Percentiles rank a stretch among this genome's conserved stretches.
These are phyloP conservation scores for Amphiprion percula DNA, from an alignment of 2,113 vertebrate species.

Conservation along the genomic window DNA sequence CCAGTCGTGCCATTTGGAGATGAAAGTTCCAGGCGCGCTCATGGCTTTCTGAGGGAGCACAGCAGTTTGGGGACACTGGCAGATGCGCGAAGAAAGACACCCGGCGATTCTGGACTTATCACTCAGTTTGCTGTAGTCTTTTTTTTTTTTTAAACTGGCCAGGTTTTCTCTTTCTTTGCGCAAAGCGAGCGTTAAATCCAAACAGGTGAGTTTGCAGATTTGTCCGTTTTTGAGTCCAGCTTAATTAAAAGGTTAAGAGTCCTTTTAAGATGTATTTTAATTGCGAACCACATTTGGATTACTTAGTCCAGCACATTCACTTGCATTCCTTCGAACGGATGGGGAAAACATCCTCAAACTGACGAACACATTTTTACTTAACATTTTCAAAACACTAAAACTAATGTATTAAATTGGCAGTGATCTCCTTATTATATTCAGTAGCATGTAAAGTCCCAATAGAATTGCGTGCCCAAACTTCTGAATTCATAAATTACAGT, in stretches of 20 bases:
- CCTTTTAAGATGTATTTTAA: not conserved
- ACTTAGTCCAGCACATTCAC: not conserved
- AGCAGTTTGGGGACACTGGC: conserved; percentile 39
- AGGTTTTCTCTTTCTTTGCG: not conserved
- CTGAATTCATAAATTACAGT: conserved; percentile 25
- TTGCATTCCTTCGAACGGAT: not conserved
- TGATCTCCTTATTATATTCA: not conserved
- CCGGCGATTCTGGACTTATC: conserved; percentile 35
- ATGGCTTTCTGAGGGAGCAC: conserved; percentile 70
- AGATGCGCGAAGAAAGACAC: conserved; percentile 44
- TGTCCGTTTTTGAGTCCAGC: not conserved
- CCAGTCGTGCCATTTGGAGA: conserved; percentile 67
- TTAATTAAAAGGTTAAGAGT: not conserved
- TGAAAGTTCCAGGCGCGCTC: conserved; percentile 65
- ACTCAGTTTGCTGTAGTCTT: conserved; percentile 13
- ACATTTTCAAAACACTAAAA: not conserved
- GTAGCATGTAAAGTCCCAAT: not conserved
- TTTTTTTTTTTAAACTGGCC: conserved; percentile 18
- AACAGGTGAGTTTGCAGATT: conserved; percentile 67
- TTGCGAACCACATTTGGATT: not conserved
- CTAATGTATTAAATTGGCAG: not conserved
- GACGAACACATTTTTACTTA: not conserved
- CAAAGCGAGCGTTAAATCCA: conserved; percentile 20
- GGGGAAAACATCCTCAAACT: not conserved
- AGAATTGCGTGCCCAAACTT: not conserved